phyloP scores from a whole-genome alignment of 2,113 vertebrate genomes.

The Gymnogyps californianus region DNA sequence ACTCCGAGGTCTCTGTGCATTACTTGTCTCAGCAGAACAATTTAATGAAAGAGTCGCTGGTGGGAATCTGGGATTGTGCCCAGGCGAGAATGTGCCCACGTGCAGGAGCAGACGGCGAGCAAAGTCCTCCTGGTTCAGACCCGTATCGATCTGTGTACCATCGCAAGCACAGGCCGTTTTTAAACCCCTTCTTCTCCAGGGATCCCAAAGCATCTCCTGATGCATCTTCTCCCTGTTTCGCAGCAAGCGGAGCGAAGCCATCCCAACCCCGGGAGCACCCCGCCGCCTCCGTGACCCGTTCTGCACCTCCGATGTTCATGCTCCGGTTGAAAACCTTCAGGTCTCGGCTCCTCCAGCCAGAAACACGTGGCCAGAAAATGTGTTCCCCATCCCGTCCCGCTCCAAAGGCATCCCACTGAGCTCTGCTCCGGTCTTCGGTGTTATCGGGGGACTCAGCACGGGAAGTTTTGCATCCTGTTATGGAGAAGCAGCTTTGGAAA shows the following conservation, averaged over 20 bases:
- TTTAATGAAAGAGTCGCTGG: rapidly evolving
- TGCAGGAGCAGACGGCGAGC: background rate
- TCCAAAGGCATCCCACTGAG: background rate
- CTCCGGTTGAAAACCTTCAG: rapidly evolving
- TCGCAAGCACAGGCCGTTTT: rapidly evolving
- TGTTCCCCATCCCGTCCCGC: background rate
- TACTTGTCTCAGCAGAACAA: rapidly evolving
- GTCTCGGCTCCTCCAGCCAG: background rate
- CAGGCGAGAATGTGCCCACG: background rate
- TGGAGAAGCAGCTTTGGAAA: background rate
- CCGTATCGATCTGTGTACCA: rapidly evolving
- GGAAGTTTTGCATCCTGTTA: background rate
- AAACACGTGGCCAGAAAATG: rapidly evolving
- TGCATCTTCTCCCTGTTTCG: background rate
- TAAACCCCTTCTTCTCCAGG: background rate
- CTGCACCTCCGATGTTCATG: rapidly evolving
- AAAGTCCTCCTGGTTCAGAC: background rate
- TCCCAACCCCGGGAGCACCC: rapidly evolving
- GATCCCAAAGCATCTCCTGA: background rate
- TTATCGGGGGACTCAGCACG: too few species aligned
- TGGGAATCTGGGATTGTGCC: background rate
- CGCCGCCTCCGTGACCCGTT: rapidly evolving
- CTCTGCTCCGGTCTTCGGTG: rapidly evolving
- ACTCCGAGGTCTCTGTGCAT: rapidly evolving
- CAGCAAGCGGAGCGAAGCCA: rapidly evolving